Conservation (phyloP, 2,888 invertebrate species). For the Busseola fusca region DNA sequence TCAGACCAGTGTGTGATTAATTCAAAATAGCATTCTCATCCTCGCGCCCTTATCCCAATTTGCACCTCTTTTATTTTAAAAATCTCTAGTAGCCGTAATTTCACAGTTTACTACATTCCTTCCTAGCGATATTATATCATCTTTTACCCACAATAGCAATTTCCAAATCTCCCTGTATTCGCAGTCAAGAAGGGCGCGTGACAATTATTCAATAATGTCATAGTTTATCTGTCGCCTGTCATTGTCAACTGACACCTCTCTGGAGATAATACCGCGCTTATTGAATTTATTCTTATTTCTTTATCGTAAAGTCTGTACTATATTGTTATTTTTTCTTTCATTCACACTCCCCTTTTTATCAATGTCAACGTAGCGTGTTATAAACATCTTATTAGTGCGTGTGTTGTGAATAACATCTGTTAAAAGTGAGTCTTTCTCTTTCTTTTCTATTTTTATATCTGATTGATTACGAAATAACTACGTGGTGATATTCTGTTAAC, state of each 20-base stretch:
- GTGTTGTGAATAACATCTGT: conserved; percentile 23
- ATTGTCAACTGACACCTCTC: conserved; percentile 58
- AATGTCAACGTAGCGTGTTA: conserved; percentile 20
- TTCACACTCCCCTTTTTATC: conserved; percentile 38
- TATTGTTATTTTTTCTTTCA: conserved; percentile 38
- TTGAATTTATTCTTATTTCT: conserved; percentile 48
- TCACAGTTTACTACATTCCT: not conserved
- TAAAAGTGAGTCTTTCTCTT: not conserved
- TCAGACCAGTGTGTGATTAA: not conserved
- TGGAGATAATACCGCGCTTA: conserved; percentile 40
- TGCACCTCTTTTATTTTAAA: not conserved
- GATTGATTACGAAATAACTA: not conserved
- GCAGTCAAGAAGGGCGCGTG: conserved; percentile 49
- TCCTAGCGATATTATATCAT: not conserved
- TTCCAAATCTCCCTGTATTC: conserved; percentile 14
- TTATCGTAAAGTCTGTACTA: conserved; percentile 20
- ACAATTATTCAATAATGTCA: conserved; percentile 57
- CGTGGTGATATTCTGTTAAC: not conserved
- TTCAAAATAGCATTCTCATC: not conserved
- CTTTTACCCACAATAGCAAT: not conserved
- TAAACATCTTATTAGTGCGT: conserved; percentile 17
- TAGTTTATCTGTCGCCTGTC: conserved; percentile 58
- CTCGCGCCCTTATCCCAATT: not conserved
- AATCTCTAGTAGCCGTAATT: not conserved
- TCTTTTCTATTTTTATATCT: not conserved